These are phyloP conservation scores for Chironomus riparius DNA, from an alignment of 2,888 invertebrate species.

Conservation along the genomic window DNA sequence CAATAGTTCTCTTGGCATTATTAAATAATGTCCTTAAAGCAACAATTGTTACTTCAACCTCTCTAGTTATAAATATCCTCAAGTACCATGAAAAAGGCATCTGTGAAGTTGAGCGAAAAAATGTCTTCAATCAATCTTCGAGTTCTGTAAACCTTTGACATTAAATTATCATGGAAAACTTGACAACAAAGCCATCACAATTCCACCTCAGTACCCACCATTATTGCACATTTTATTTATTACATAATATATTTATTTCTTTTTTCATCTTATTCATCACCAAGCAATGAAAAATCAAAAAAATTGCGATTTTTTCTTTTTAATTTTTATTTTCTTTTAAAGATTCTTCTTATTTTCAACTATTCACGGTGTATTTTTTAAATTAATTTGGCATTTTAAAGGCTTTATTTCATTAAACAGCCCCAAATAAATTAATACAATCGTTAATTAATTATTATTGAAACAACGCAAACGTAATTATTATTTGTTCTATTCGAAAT, in stretches of 20 bases:
- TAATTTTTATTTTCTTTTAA: background rate
- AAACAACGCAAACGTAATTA: background rate
- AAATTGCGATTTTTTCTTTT: background rate
- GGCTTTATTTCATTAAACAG: background rate
- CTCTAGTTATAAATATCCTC: no score
- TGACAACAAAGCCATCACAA: background rate
- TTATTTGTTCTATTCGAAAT: background rate
- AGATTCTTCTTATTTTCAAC: background rate
- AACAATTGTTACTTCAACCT: no score
- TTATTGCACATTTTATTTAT: no score
- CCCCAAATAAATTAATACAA: background rate
- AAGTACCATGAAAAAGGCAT: no score
- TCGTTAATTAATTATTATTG: background rate
- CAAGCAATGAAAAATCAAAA: background rate
- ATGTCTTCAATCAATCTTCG: no score
- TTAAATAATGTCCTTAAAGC: no score
- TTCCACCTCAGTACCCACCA: background rate
- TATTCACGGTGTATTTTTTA: background rate
- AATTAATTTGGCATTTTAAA: constrained; percentile 6
- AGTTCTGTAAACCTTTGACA: no score
- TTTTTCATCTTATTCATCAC: background rate
- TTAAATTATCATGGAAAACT: no score
- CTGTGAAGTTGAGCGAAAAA: no score
- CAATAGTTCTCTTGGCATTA: no score
- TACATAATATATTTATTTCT: background rate